Evolutionary conservation across 2,113 vertebrate genomes (phyloP), one percentile per base, ranked within the genome.

Genomic region (Rana temporaria): DNA sequence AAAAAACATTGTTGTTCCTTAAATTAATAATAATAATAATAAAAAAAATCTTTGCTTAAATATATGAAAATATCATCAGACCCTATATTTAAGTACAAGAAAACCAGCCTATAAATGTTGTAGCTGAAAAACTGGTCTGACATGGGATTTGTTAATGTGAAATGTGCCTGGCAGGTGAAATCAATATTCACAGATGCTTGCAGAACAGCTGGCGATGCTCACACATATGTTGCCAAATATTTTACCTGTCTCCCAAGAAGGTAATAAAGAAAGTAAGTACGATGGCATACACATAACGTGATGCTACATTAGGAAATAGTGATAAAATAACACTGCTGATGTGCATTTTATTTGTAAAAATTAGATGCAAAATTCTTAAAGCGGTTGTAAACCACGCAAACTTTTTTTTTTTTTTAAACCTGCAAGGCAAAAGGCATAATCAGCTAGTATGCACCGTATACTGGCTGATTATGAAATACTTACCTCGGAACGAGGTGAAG

Each of bases 201-300:
- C n/a, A 70, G 32, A 68, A 70, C 55, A 62, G 66, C 20, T 80
- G 66, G 66, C 48, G 34, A 60, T 70, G 66, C 32, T 70, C 30
- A 60, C 78, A 30, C 77, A 57, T 24, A 57, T 79, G 53, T 68
- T 79, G 66, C 32, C 22, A 80, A 80, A 80, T 57, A 70, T 60
- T 70, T 5, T 24, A 68, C 15, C 26, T 34, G 7, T 34, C n/a
- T 57, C 12, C 52, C 30, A 66, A 68, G 77, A 79, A 79, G 7
- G 26, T 34, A 67, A 14, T 66, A 16, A 65, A 78, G 66, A 67
- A n/a, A 20, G 12, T 15, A 56, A 26, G 59, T 16, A 4, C 64
- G 32, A 18, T 32, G 48, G 48, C 20, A 55, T 15, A 16, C 26
- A 7, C 52, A 72, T 34, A 72, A 56, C n/a, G 32, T 56, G 48